phyloP scores from a whole-genome alignment of 2,797 vertebrate genomes.

The Labroides dimidiatus region DNA sequence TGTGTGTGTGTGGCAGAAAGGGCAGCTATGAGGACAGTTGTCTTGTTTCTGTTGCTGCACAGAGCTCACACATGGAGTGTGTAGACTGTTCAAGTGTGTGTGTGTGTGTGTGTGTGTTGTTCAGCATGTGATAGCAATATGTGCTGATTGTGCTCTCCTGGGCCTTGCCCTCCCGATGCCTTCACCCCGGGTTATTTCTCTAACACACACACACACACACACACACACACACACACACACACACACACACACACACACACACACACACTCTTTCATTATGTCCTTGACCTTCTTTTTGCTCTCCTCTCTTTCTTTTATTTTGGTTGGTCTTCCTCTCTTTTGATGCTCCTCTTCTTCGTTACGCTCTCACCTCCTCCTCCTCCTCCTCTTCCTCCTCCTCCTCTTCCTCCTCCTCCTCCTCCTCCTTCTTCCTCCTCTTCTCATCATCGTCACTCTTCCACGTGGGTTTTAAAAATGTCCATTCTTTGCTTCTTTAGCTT shows the following conservation, averaged over 20 bases:
- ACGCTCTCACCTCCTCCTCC: not conserved
- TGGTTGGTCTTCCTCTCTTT: not conserved
- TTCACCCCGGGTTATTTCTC: constrained; percentile 58
- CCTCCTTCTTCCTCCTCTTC: not conserved
- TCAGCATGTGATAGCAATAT: constrained; percentile 61
- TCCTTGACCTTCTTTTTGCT: constrained; percentile 51
- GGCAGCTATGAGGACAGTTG: constrained; percentile 1
- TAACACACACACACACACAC: constrained; percentile 20
- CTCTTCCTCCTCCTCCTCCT: not conserved
- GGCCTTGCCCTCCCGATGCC: constrained; percentile 49
- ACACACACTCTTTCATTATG: constrained; percentile 15
- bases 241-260: constrained; percentile 20
- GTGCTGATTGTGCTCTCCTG: constrained; percentile 71
- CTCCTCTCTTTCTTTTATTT: not conserved
- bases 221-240: constrained; percentile 19
- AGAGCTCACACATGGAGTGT: constrained; percentile 26
- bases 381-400: not conserved
- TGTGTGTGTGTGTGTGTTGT: constrained; percentile 2
- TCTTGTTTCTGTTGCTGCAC: constrained; percentile 29
- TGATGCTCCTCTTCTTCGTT: not conserved
- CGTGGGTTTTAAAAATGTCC: not conserved
- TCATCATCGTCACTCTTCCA: constrained; percentile 7
- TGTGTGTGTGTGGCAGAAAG: constrained; percentile 9
- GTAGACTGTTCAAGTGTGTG: constrained; percentile 9
- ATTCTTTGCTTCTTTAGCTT: not conserved